Evolutionary conservation across 2,113 vertebrate species (phyloP).

Genomic region (Triplophysa tibetana): DNA sequence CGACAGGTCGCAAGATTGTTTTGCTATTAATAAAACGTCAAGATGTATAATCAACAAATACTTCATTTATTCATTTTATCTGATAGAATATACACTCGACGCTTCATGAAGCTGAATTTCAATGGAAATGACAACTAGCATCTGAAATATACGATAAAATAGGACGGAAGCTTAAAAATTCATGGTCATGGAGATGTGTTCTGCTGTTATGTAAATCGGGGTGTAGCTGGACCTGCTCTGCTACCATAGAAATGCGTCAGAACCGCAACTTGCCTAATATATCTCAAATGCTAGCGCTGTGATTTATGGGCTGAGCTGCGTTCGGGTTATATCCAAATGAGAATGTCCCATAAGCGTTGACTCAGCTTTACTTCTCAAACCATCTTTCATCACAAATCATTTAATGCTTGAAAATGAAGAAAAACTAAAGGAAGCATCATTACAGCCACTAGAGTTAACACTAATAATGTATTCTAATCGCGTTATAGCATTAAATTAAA

Average conservation of each 20-base stretch:
- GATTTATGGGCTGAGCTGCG: constrained; percentile 12
- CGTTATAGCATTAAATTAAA: neutral
- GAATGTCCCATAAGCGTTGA: constrained; percentile 24
- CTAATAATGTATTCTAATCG: neutral
- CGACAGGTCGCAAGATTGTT: neutral
- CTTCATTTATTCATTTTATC: no score
- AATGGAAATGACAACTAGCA: no score
- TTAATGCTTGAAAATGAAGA: neutral
- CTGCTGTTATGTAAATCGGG: neutral
- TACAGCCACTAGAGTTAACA: neutral
- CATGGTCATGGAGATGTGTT: neutral
- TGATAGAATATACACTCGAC: no score
- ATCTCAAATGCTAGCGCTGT: neutral
- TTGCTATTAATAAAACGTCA: no score
- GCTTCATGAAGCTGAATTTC: no score
- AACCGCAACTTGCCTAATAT: constrained; percentile 27
- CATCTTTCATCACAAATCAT: neutral
- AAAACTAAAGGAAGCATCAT: neutral
- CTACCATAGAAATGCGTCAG: constrained; percentile 2
- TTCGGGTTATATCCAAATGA: constrained; percentile 37
- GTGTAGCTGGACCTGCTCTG: neutral
- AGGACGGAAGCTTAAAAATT: neutral
- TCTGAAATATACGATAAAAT: neutral
- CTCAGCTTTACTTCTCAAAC: constrained; percentile 8
- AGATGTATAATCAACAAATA: no score